These are phyloP conservation scores for Pelodiscus sinensis DNA, from an alignment of 2,113 vertebrate genomes.

Conservation along the genomic window DNA sequence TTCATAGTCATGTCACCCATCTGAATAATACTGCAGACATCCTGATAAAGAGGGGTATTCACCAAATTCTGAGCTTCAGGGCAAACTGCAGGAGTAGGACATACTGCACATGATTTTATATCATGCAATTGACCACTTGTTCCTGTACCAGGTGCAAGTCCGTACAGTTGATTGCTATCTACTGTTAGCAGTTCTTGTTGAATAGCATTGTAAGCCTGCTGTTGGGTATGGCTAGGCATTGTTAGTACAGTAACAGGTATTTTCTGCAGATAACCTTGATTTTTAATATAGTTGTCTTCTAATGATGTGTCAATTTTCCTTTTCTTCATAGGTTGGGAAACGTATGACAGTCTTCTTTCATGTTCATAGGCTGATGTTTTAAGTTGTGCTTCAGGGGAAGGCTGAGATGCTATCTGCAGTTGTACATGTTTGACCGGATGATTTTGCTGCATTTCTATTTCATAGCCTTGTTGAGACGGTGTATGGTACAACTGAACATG, in stretches of 20 bases:
- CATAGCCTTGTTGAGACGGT: constrained; percentile 14
- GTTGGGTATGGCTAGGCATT: constrained; percentile 28
- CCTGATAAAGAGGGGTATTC: constrained; percentile 33
- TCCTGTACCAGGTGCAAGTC: constrained; percentile 17
- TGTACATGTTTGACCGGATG: constrained; percentile 3
- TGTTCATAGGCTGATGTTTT: not conserved
- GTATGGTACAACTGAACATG: constrained; percentile 26
- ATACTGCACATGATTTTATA: constrained; percentile 51
- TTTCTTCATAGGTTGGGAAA: constrained; percentile 55
- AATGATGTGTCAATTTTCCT: constrained; percentile 42
- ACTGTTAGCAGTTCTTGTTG: constrained; percentile 55
- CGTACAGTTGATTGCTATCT: constrained; percentile 60
- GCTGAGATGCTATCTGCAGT: constrained; percentile 11
- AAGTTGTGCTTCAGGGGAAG: not conserved
- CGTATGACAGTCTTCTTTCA: constrained; percentile 5
- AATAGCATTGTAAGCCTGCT: constrained; percentile 40
- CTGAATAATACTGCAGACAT: constrained; percentile 27
- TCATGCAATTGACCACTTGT: constrained; percentile 23
- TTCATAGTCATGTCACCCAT: constrained; percentile 34
- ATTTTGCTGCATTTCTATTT: not conserved
- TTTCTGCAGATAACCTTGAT: constrained; percentile 17
- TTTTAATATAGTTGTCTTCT: constrained; percentile 26
- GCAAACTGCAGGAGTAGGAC: constrained; percentile 30
- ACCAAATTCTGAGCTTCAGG: constrained; percentile 26
- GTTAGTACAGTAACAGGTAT: not conserved